A percentile compares a stretch with the other conserved stretches of the same genome.
Conservation (phyloP, 2,888 invertebrate species). For the Alviniconcha strummeri region DNA sequence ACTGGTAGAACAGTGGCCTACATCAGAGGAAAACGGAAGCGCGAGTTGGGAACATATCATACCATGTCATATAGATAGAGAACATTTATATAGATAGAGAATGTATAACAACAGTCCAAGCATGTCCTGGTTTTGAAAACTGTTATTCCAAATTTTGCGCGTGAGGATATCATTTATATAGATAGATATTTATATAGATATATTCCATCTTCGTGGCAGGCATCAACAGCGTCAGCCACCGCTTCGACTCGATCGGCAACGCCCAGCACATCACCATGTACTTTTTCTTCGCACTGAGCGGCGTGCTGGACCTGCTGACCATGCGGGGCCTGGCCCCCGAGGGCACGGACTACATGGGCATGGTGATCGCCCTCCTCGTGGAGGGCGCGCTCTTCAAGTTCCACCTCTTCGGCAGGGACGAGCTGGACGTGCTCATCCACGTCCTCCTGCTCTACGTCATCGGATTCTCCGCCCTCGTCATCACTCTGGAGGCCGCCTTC, state of each 20-base stretch:
- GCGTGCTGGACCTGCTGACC: constrained; percentile 72
- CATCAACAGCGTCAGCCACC: constrained; percentile 64
- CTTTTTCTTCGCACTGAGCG: constrained; percentile 75
- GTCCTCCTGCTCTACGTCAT: constrained; percentile 74
- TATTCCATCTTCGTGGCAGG: background rate
- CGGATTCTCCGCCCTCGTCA: constrained; percentile 63
- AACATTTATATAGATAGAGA: no score
- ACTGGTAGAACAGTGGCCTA: no score
- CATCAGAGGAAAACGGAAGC: no score
- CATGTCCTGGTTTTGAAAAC: no score
- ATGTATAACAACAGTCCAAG: no score
- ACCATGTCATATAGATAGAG: no score
- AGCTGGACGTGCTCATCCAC: constrained; percentile 73
- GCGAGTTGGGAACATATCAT: no score
- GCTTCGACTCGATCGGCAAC: constrained; percentile 71
- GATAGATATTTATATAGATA: no score
- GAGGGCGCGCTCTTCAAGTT: constrained; percentile 75
- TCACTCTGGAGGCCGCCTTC: constrained; percentile 70
- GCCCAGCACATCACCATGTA: constrained; percentile 77
- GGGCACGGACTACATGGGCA: constrained; percentile 73
- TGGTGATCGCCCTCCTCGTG: constrained; percentile 72
- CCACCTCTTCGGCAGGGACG: constrained; percentile 74
- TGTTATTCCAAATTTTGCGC: no score
- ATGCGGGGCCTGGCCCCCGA: constrained; percentile 70
- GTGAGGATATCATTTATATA: no score